Conservation (phyloP, 2,113 vertebrate species). For the Tragulus kanchil region DNA sequence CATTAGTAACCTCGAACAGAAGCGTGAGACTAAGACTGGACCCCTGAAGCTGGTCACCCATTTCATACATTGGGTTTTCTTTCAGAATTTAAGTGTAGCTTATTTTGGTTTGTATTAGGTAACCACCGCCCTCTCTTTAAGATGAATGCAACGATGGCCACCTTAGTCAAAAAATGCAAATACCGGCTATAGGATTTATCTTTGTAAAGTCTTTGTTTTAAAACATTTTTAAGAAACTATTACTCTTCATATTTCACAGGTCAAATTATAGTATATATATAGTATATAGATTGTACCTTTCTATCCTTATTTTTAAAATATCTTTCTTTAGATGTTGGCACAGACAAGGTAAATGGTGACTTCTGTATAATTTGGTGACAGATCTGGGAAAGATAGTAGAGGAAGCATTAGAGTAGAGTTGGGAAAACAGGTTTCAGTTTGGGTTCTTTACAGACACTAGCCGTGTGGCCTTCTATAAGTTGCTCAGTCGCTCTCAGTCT, state of each 20-base stretch:
- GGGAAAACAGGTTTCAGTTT: neutral
- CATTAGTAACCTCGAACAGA: conserved; percentile 18
- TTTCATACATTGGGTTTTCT: conserved; percentile 25
- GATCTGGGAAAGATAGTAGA: neutral
- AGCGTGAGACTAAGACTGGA: neutral
- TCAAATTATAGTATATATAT: neutral
- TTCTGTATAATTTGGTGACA: neutral
- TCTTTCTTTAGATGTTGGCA: neutral
- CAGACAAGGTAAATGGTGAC: neutral
- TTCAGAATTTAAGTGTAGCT: neutral
- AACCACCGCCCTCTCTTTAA: neutral
- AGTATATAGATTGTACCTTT: conserved; percentile 12
- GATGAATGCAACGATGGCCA: neutral
- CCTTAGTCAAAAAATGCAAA: neutral
- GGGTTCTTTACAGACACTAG: too few species aligned
- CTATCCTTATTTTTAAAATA: conserved; percentile 3
- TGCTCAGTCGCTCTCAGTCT: neutral
- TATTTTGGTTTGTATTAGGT: neutral
- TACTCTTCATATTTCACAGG: neutral
- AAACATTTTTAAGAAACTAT: neutral
- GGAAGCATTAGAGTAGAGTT: neutral
- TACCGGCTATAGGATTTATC: neutral
- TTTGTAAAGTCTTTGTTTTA: neutral
- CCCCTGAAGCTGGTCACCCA: neutral
- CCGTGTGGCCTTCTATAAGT: neutral